These are phyloP conservation scores for Siniperca knerii DNA, from an alignment of 2,113 vertebrate genomes.

Conservation along the genomic window DNA sequence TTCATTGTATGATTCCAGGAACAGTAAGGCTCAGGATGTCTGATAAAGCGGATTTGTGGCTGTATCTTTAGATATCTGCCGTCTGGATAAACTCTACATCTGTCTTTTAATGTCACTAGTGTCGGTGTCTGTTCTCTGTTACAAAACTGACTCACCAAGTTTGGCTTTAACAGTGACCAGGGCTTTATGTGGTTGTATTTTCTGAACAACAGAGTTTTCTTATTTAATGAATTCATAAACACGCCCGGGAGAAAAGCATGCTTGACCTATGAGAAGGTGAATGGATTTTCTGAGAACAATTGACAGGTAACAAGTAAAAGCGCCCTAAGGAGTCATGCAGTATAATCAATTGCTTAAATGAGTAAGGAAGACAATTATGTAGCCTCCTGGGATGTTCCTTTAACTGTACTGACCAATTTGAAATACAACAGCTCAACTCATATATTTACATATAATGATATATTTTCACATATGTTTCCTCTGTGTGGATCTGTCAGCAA, in stretches of 20 bases:
- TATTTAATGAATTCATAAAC: conserved; percentile 75
- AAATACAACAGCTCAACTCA: neutral
- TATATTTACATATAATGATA: neutral
- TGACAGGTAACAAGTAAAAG: conserved; percentile 74
- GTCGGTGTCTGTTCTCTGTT: conserved; percentile 23
- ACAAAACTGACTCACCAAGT: neutral
- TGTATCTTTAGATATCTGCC: conserved; percentile 32
- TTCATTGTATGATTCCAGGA: conserved; percentile 57
- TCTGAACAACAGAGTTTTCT: conserved; percentile 16
- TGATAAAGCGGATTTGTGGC: conserved; percentile 49
- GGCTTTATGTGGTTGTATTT: conserved; percentile 21
- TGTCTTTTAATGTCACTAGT: conserved; percentile 32
- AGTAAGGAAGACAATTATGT: conserved; percentile 58
- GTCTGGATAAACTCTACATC: conserved; percentile 45
- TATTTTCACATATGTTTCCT: neutral
- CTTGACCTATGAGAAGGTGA: conserved; percentile 77
- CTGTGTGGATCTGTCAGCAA: conserved; percentile 16
- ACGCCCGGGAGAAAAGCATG: conserved; percentile 55
- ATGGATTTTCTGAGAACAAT: conserved; percentile 76
- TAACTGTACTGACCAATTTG: neutral
- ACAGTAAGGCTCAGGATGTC: conserved; percentile 18
- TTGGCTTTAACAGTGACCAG: neutral
- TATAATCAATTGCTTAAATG: conserved; percentile 67
- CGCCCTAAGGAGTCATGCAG: conserved; percentile 54
- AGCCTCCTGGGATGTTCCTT: conserved; percentile 38